These are phyloP conservation scores for Peromyscus polionotus DNA, from an alignment of 2,113 vertebrate species.

Conservation along the genomic window DNA sequence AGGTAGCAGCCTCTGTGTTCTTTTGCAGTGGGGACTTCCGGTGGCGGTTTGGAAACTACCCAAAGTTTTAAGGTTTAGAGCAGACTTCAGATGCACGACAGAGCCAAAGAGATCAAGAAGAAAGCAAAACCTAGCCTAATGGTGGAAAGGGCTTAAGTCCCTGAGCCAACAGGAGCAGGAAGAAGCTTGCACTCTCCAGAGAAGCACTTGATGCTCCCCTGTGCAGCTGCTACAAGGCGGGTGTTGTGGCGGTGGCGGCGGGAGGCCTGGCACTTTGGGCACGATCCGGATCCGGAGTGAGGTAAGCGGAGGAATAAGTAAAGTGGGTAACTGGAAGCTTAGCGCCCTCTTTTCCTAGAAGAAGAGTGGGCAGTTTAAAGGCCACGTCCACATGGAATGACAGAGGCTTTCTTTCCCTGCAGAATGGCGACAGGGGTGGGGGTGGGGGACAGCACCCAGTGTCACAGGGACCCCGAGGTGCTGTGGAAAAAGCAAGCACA, in stretches of 20 bases:
- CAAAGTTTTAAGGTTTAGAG: background rate
- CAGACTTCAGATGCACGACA: background rate
- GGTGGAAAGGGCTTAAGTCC: background rate
- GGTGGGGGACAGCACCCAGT: no score
- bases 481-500: accelerated
- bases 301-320: background rate
- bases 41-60: background rate
- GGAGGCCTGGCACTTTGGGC: background rate
- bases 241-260: background rate
- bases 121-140: background rate
- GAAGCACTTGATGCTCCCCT: accelerated
- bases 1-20: background rate
- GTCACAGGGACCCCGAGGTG: accelerated
- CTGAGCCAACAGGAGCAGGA: background rate
- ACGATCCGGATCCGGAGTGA: accelerated
- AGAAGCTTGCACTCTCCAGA: no score
- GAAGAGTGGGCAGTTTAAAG: background rate
- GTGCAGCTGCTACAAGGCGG: accelerated
- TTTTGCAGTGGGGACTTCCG: accelerated
- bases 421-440: background rate
- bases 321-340: background rate
- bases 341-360: background rate
- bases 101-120: background rate
- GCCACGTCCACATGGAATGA: accelerated
- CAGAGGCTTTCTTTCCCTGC: no score